A percentile compares a stretch with the other conserved stretches of the same genome.
phyloP scores from a whole-genome alignment of 2,113 vertebrate species.

The Theropithecus gelada region DNA sequence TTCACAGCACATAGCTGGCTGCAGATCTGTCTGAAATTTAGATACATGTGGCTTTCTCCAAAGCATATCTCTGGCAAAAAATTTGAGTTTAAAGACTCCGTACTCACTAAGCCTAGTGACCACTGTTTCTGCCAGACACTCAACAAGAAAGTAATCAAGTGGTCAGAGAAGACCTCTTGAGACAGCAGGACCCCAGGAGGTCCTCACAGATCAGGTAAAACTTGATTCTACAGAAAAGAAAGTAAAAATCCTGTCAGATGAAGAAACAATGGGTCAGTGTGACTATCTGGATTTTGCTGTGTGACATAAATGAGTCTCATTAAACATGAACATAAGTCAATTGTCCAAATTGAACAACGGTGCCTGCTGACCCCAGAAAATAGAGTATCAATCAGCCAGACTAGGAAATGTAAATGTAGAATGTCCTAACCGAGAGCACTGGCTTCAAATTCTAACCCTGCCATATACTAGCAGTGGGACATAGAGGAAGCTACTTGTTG shows the following conservation, averaged over 20 bases:
- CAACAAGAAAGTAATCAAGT: background rate
- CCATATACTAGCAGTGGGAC: too few relatives aligned
- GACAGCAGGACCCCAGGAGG: background rate
- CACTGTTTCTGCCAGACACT: background rate
- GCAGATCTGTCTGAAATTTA: background rate
- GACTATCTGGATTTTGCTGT: background rate
- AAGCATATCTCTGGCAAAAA: background rate
- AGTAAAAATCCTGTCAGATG: background rate
- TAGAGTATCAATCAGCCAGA: background rate
- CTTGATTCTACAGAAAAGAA: background rate
- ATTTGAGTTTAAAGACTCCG: background rate
- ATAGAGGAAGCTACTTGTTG: background rate
- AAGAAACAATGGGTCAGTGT: too few relatives aligned
- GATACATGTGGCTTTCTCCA: background rate
- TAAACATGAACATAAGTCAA: background rate
- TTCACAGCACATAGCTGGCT: background rate
- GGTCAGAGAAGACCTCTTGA: background rate
- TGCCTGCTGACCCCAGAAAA: background rate
- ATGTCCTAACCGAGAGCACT: too few relatives aligned
- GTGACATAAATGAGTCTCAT: background rate
- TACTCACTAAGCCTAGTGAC: background rate
- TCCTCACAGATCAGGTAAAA: background rate
- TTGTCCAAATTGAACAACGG: background rate
- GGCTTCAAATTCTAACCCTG: background rate
- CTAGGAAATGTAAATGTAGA: background rate